Conservation (phyloP, 2,113 vertebrate species). For the Lampris megalopsis region DNA sequence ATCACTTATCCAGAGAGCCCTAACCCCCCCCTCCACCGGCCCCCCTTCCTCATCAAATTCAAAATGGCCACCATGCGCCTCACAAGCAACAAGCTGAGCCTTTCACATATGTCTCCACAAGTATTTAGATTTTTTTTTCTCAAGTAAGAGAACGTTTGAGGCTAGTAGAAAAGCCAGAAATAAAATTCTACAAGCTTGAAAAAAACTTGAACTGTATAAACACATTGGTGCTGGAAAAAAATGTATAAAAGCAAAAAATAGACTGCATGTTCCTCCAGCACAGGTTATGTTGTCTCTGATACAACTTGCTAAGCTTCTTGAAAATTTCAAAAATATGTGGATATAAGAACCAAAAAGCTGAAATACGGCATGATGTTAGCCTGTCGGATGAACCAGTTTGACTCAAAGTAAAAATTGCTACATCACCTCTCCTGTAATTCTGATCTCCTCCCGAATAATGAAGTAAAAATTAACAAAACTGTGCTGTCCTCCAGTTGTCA, state of each 20-base stretch:
- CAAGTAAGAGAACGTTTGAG: constrained; percentile 56
- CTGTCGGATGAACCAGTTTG: constrained; percentile 68
- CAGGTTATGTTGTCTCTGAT: constrained; percentile 52
- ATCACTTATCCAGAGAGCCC: constrained; percentile 87
- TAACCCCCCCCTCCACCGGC: constrained; percentile 78
- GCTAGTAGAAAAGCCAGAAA: constrained; percentile 12
- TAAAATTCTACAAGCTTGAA: constrained; percentile 27
- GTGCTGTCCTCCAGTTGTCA: constrained; percentile 60
- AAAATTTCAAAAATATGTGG: constrained; percentile 64
- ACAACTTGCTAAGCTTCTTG: constrained; percentile 53
- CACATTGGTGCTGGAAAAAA: constrained; percentile 52
- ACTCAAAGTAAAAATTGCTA: constrained; percentile 73
- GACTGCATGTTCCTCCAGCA: constrained; percentile 38
- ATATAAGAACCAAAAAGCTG: constrained; percentile 68
- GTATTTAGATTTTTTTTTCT: constrained; percentile 35
- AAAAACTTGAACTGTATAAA: constrained; percentile 37
- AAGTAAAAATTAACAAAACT: constrained; percentile 52
- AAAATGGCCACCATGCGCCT: constrained; percentile 83
- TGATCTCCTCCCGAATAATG: constrained; percentile 65
- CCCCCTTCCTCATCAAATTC: constrained; percentile 76
- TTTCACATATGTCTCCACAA: constrained; percentile 44
- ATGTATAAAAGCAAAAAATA: constrained; percentile 35
- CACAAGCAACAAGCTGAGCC: constrained; percentile 79
- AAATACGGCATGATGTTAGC: constrained; percentile 71
- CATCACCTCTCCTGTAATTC: constrained; percentile 69